Conservation (phyloP, 2,113 vertebrate genomes). For the human (Homo sapiens) region DNA sequence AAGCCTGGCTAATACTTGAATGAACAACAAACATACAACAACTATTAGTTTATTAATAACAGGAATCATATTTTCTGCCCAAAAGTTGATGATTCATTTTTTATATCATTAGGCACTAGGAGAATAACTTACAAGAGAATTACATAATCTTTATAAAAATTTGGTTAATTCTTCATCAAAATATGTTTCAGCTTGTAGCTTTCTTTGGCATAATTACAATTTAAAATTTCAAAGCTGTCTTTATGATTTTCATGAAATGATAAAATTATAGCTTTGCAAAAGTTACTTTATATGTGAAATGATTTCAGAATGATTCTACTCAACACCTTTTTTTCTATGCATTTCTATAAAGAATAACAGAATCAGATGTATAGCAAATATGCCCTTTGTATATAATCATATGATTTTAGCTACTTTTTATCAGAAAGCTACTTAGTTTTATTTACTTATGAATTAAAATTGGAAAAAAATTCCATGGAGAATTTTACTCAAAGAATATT, state of each 20-base stretch:
- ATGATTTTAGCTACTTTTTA: neutral
- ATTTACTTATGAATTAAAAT: neutral
- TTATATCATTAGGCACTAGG: conserved; percentile 18
- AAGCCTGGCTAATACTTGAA: neutral
- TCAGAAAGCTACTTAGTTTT: neutral
- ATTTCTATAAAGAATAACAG: neutral
- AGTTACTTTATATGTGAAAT: neutral
- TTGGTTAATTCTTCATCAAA: neutral
- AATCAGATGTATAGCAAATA: neutral
- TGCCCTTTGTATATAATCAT: neutral
- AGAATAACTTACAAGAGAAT: neutral
- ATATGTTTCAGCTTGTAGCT: neutral
- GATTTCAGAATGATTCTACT: neutral
- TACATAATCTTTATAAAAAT: neutral
- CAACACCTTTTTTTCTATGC: neutral
- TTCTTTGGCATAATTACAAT: neutral
- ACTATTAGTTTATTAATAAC: neutral
- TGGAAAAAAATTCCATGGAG: conserved; percentile 15
- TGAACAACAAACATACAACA: neutral
- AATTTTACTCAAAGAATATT: conserved; percentile 62
- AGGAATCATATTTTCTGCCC: neutral
- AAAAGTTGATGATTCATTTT: conserved; percentile 15
- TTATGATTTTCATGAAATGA: neutral
- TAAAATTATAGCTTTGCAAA: neutral
- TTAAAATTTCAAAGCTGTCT: neutral